Conservation (phyloP, 2,888 invertebrate species). For the Formica aserva region DNA sequence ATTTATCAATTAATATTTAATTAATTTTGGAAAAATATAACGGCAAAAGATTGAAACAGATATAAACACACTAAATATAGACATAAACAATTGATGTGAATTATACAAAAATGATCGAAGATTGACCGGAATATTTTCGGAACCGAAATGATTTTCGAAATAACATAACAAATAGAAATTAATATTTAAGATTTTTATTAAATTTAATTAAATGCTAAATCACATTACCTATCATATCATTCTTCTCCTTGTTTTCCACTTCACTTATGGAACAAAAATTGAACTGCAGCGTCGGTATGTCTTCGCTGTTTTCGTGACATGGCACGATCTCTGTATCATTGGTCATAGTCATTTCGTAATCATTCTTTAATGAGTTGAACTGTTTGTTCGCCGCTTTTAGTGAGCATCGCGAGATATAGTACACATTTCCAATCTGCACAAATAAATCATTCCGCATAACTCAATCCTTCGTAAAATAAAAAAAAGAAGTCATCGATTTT, state of each 20-base stretch:
- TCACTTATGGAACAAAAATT: conserved; percentile 88
- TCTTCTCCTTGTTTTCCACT: conserved; percentile 89
- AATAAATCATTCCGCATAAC: conserved; percentile 4
- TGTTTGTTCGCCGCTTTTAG: conserved; percentile 98
- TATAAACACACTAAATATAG: neutral
- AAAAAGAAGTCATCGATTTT: neutral
- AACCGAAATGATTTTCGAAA: neutral
- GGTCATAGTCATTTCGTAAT: conserved; percentile 97
- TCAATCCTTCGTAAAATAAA: neutral
- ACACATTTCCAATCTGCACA: conserved; percentile 92
- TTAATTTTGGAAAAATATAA: neutral
- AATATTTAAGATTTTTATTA: neutral
- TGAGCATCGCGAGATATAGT: conserved; percentile 93
- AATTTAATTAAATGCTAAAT: neutral
- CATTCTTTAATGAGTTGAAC: conserved; percentile 93
- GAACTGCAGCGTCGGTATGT: conserved; percentile 91
- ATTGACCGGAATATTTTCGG: neutral
- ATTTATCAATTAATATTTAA: neutral
- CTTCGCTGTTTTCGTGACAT: conserved; percentile 85
- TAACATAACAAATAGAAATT: too few relatives aligned
- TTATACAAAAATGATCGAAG: neutral
- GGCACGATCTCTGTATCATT: conserved; percentile 89
- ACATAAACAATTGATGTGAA: neutral
- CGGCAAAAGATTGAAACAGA: neutral
- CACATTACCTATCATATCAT: conserved; percentile 90